Evolutionary conservation across 1,140 invertebrate species (phyloP).

Genomic region (Nixonia krombeini): DNA sequence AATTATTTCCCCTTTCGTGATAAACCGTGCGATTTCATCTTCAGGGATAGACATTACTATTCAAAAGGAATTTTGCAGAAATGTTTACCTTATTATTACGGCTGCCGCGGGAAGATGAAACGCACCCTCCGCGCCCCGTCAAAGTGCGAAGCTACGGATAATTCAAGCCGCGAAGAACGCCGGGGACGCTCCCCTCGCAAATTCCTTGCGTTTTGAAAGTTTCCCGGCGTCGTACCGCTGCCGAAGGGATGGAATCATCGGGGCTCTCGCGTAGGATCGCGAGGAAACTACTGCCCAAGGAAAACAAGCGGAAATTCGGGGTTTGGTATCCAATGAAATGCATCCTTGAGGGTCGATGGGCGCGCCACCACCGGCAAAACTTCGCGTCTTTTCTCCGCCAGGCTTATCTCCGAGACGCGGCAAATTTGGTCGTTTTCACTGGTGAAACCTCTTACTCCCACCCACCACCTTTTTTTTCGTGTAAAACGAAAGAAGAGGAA

Average conservation of each 20-base stretch:
- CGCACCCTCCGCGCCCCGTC: background rate
- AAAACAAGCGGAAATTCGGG: constrained; percentile 8
- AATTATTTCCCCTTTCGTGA: background rate
- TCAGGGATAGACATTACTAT: background rate
- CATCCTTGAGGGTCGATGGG: background rate
- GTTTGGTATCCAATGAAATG: constrained; percentile 4
- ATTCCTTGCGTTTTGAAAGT: constrained; percentile 12
- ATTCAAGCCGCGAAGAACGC: constrained; percentile 12
- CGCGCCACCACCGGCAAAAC: too few relatives aligned
- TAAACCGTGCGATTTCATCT: constrained; percentile 2
- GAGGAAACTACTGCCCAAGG: constrained; percentile 2
- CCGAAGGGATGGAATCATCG: constrained; percentile 6
- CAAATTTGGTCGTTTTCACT: too few relatives aligned
- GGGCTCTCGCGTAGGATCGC: constrained; percentile 2
- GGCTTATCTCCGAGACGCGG: too few relatives aligned
- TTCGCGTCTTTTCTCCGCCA: too few relatives aligned
- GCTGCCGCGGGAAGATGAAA: background rate
- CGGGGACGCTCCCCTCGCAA: background rate
- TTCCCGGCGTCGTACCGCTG: background rate
- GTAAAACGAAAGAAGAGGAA: too few relatives aligned
- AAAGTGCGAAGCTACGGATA: constrained; percentile 7
- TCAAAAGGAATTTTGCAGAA: constrained; percentile 1
- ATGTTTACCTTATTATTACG: constrained; percentile 8
- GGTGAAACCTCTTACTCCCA: too few relatives aligned
- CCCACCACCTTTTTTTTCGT: too few relatives aligned